Conservation (phyloP, 2,888 invertebrate genomes). For the Phania funesta region DNA sequence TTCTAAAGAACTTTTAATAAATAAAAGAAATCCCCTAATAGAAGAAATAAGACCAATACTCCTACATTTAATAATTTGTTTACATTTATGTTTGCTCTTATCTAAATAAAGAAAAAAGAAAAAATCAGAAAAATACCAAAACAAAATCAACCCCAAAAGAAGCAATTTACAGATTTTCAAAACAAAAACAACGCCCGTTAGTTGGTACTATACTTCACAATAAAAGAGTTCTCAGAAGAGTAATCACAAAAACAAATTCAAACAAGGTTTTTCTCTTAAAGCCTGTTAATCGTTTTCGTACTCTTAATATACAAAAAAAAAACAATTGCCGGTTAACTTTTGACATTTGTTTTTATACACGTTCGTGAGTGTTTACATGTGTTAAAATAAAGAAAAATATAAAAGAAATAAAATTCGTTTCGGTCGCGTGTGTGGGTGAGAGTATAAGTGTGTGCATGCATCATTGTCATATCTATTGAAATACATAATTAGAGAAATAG, state of each 20-base stretch:
- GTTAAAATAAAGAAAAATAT: not conserved
- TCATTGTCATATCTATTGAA: constrained; percentile 21
- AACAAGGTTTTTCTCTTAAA: constrained; percentile 43
- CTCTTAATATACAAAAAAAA: no score
- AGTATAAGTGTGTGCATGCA: constrained; percentile 7
- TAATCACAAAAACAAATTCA: not conserved
- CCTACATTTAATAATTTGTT: constrained; percentile 18
- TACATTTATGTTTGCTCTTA: constrained; percentile 20
- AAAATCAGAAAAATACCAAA: constrained; percentile 27
- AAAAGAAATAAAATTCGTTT: no score
- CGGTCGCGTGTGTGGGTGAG: constrained; percentile 1
- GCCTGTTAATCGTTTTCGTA: not conserved
- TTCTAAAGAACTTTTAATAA: no score
- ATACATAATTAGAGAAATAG: constrained; percentile 38
- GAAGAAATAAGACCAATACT: not conserved
- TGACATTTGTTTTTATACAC: constrained; percentile 52
- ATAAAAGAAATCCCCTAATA: not conserved
- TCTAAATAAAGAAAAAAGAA: not conserved
- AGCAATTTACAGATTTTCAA: constrained; percentile 32
- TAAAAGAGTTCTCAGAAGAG: not conserved
- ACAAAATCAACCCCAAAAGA: constrained; percentile 21
- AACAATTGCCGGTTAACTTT: constrained; percentile 61
- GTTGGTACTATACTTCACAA: not conserved
- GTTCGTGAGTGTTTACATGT: not conserved
- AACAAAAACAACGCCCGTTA: constrained; percentile 65